Evolutionary conservation across 2,888 invertebrate species (phyloP).

Genomic region (Hirtodrosophila trivittata): DNA sequence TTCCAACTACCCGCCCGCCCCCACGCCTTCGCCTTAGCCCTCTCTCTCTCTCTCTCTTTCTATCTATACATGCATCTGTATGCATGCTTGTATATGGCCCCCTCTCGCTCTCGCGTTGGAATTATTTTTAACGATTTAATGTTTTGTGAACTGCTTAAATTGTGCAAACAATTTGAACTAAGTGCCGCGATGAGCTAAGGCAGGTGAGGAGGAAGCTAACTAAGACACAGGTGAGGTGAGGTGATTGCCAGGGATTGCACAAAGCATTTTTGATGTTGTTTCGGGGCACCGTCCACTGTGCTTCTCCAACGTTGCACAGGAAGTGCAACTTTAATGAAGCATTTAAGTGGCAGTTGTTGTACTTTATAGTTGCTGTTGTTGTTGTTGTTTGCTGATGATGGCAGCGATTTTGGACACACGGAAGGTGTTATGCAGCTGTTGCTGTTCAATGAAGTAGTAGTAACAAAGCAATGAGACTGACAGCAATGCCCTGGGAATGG

Average conservation of each 20-base stretch:
- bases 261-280: conserved; percentile 68
- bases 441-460: conserved; percentile 13
- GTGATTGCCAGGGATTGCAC: conserved; percentile 47
- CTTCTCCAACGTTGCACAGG: conserved; percentile 50
- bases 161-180: conserved; percentile 79
- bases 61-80: not conserved
- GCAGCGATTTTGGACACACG: conserved; percentile 4
- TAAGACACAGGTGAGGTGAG: conserved; percentile 8
- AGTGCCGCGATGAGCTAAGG: conserved; percentile 58
- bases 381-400: conserved; percentile 8
- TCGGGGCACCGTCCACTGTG: conserved; percentile 28
- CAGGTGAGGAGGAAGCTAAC: conserved; percentile 15
- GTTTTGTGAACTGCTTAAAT: conserved; percentile 79
- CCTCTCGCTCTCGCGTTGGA: conserved; percentile 15
- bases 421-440: conserved; percentile 22
- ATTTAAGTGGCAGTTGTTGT: conserved; percentile 71
- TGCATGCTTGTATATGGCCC: not conserved
- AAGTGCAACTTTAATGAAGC: conserved; percentile 79
- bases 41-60: conserved; percentile 10
- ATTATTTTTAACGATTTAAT: conserved; percentile 76
- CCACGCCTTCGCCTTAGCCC: not conserved
- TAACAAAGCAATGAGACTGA: conserved; percentile 26
- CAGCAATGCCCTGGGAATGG: conserved; percentile 40
- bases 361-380: conserved; percentile 18
- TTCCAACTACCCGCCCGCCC: not conserved